A percentile compares a stretch with the other conserved stretches of the same genome.
Evolutionary conservation across 1,140 invertebrate genomes (phyloP).

Genomic region (Papilio dardanus): DNA sequence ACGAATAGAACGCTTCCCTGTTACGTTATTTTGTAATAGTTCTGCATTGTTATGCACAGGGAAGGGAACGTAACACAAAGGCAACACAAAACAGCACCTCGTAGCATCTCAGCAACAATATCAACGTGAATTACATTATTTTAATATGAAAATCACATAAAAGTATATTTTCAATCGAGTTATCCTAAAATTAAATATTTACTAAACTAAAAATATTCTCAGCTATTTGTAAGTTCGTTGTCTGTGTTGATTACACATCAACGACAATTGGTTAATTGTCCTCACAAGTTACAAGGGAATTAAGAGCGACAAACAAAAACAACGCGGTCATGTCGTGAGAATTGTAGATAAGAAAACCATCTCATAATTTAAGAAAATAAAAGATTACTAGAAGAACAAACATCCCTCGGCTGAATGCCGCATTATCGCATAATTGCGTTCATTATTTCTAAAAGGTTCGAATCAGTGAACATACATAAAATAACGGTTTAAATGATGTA

Average conservation of each 20-base stretch:
- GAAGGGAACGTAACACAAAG: not conserved
- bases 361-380: too few species aligned
- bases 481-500: not conserved
- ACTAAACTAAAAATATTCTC: not conserved
- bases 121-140: too few species aligned
- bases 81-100: not conserved
- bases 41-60: not conserved
- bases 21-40: slow-evolving; percentile 2
- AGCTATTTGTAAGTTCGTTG: not conserved
- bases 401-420: too few species aligned
- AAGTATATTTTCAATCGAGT: too few species aligned
- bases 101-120: not conserved
- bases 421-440: not conserved
- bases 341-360: not conserved
- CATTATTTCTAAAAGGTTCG: not conserved
- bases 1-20: not conserved
- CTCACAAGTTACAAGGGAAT: not conserved
- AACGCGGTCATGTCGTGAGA: not conserved
- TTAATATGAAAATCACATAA: too few species aligned
- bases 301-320: not conserved
- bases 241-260: not conserved
- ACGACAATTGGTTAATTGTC: not conserved
- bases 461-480: not conserved
- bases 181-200: not conserved
- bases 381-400: too few species aligned